phyloP scores from a whole-genome alignment of 1,140 invertebrate genomes.

The Physella acuta region DNA sequence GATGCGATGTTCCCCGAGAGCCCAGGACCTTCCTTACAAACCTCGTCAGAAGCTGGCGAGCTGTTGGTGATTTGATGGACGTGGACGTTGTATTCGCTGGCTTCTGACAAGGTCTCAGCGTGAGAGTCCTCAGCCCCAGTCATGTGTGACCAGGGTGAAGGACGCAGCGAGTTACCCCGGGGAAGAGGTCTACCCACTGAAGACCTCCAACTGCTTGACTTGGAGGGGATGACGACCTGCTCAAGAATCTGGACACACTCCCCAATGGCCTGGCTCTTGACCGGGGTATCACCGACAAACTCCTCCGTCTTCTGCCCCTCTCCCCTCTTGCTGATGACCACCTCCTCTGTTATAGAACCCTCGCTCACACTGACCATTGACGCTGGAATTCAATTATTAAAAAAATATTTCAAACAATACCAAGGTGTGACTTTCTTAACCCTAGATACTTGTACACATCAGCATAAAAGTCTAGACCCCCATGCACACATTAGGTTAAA shows the following conservation, averaged over 20 bases:
- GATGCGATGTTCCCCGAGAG: slow-evolving; percentile 23
- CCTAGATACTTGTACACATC: too few relatives aligned
- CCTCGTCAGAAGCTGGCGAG: slow-evolving; percentile 22
- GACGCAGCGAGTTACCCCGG: slow-evolving; percentile 28
- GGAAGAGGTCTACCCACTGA: slow-evolving; percentile 30
- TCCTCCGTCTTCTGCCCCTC: slow-evolving; percentile 36
- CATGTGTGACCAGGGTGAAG: slow-evolving; percentile 35
- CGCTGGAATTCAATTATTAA: too few relatives aligned
- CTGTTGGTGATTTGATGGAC: slow-evolving; percentile 59
- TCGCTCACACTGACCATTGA: too few relatives aligned
- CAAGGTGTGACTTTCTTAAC: too few relatives aligned
- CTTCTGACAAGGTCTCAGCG: slow-evolving; percentile 64
- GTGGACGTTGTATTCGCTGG: slow-evolving; percentile 64
- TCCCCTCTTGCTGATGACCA: too few relatives aligned
- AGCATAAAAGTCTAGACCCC: too few relatives aligned
- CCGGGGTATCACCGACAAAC: slow-evolving; percentile 42
- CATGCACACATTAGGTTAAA: too few relatives aligned
- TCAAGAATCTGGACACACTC: slow-evolving; percentile 51
- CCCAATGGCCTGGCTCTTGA: slow-evolving; percentile 37
- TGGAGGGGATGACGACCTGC: slow-evolving; percentile 23
- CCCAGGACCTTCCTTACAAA: not conserved
- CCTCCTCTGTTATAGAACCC: too few relatives aligned
- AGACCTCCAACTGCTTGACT: slow-evolving; percentile 37
- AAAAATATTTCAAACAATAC: too few relatives aligned
- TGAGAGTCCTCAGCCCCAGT: slow-evolving; percentile 58